Evolutionary conservation across 2,888 invertebrate species (phyloP).

Genomic region (Sphinx pinastri): DNA sequence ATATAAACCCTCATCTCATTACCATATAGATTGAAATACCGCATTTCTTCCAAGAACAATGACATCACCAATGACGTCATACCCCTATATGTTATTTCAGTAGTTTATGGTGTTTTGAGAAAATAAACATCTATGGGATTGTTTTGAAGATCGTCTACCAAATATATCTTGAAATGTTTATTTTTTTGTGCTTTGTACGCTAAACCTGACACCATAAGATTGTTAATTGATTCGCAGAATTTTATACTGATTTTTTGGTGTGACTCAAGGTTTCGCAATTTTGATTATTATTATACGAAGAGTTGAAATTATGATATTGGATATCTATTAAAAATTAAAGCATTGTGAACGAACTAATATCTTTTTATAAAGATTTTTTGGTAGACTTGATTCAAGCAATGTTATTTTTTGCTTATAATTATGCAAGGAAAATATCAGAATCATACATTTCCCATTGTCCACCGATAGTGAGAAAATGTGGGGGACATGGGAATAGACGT

Average conservation of each 20-base stretch:
- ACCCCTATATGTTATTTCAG: not conserved
- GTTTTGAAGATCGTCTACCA: not conserved
- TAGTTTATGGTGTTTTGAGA: conserved; percentile 6
- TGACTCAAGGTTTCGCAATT: not conserved
- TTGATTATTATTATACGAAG: no score
- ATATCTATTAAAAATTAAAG: no score
- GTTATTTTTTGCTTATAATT: no score
- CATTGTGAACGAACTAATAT: no score
- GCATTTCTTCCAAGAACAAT: conserved; percentile 6
- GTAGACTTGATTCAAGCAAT: no score
- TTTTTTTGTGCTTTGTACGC: not conserved
- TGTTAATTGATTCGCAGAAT: conserved; percentile 3
- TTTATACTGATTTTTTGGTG: not conserved
- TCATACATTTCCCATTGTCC: no score
- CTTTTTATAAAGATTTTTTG: no score
- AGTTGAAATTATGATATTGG: no score
- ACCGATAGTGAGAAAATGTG: no score
- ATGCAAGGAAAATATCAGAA: no score
- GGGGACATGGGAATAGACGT: no score
- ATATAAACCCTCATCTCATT: not conserved
- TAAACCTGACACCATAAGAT: conserved; percentile 7
- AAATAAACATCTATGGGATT: conserved; percentile 19
- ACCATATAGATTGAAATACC: conserved; percentile 13
- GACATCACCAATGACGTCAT: conserved; percentile 4
- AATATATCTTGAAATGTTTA: not conserved